Percentiles rank a stretch among this genome's conserved stretches.
Evolutionary conservation across 2,888 invertebrate species (phyloP).

Genomic region (Linyphia triangularis): DNA sequence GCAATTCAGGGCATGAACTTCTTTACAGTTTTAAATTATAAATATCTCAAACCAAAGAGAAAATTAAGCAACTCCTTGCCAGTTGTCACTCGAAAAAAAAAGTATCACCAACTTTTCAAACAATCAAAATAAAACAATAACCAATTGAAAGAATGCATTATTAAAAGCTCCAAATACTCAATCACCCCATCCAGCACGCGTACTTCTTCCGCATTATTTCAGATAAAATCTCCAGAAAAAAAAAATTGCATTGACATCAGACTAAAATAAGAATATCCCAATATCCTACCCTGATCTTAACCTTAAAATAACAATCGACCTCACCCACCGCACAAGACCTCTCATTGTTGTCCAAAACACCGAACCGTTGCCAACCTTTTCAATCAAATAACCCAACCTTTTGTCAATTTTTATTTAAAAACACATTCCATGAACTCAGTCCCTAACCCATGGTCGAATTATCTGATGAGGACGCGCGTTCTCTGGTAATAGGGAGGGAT

Average conservation of each 20-base stretch:
- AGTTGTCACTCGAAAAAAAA: conserved; percentile 9
- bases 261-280: conserved; percentile 27
- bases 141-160: background rate
- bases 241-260: background rate
- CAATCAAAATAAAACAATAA: background rate
- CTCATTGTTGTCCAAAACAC: conserved; percentile 24
- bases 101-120: background rate
- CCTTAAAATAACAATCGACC: conserved; percentile 38
- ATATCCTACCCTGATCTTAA: background rate
- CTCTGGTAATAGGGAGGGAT: background rate
- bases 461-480: conserved; percentile 25
- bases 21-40: background rate
- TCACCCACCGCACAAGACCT: background rate
- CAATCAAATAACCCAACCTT: background rate
- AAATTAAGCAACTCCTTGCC: background rate
- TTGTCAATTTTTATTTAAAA: conserved; percentile 30
- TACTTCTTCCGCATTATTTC: conserved; percentile 15
- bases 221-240: conserved; percentile 5
- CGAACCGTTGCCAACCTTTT: conserved; percentile 29
- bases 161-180: background rate
- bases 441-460: too few relatives aligned
- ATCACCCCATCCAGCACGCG: background rate
- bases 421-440: conserved; percentile 16
- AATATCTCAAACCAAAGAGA: background rate
- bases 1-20: background rate